Percentiles rank a stretch among this genome's conserved stretches.
Conservation (phyloP, 2,888 invertebrate species). For the Brenthis ino region DNA sequence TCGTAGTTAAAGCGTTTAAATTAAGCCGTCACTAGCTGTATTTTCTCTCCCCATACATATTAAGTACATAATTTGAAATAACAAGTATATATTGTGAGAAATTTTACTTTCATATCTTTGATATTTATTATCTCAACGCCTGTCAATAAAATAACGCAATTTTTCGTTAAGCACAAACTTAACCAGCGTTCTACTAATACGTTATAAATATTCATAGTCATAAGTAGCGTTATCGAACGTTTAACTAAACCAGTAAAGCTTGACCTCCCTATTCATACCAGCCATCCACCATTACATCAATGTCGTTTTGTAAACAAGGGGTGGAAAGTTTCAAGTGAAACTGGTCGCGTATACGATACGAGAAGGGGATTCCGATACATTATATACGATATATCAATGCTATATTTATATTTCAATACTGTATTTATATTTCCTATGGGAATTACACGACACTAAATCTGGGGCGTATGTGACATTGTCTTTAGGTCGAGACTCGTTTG, state of each 20-base stretch:
- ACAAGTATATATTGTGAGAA: background rate
- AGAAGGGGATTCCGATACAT: constrained; percentile 68
- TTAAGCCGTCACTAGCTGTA: no score
- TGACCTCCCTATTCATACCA: constrained; percentile 33
- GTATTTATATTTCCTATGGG: constrained; percentile 75
- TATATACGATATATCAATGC: constrained; percentile 76
- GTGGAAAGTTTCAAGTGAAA: constrained; percentile 45
- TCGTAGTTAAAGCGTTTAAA: no score
- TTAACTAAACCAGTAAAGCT: constrained; percentile 53
- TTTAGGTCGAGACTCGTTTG: constrained; percentile 39
- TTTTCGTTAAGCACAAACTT: constrained; percentile 49
- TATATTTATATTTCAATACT: constrained; percentile 77
- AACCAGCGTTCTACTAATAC: constrained; percentile 72
- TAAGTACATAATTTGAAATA: no score
- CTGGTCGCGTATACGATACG: constrained; percentile 56
- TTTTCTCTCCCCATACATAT: no score
- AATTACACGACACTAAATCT: constrained; percentile 54
- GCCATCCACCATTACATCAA: constrained; percentile 25
- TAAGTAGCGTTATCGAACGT: constrained; percentile 78
- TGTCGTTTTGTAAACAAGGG: constrained; percentile 24
- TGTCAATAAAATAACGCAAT: constrained; percentile 16
- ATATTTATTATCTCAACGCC: background rate
- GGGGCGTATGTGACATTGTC: constrained; percentile 50
- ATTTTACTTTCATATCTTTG: no score
- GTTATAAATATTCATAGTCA: constrained; percentile 80